phyloP scores from a whole-genome alignment of 2,888 invertebrate genomes.

The Leptinotarsa rubiginosa region DNA sequence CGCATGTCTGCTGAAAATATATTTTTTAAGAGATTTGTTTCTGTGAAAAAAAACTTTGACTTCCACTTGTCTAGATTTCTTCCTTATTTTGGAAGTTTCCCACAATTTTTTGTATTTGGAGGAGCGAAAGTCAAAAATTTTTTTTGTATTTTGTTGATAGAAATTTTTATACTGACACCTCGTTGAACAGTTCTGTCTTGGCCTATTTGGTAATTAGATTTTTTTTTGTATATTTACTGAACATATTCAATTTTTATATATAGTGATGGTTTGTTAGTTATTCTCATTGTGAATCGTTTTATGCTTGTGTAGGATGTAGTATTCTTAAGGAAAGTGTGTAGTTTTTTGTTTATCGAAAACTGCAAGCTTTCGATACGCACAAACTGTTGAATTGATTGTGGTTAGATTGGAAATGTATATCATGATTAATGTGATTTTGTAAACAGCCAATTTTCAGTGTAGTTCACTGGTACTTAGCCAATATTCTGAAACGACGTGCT shows the following conservation, averaged over 20 bases:
- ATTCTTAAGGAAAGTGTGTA: not conserved
- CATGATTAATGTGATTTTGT: not conserved
- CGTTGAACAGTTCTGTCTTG: not conserved
- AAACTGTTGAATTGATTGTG: constrained; percentile 8
- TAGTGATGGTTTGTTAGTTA: constrained; percentile 7
- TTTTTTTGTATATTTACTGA: constrained; percentile 6
- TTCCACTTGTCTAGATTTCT: too few species aligned
- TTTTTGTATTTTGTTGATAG: not conserved
- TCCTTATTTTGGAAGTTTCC: too few species aligned
- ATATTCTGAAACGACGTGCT: not conserved
- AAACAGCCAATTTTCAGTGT: constrained; percentile 5
- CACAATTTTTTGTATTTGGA: too few species aligned
- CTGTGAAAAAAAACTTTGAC: too few species aligned
- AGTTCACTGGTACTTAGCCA: not conserved
- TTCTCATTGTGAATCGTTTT: not conserved
- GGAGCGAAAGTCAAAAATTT: too few species aligned
- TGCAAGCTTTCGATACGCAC: not conserved
- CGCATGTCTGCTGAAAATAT: too few species aligned
- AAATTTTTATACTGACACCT: not conserved
- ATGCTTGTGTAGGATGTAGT: not conserved
- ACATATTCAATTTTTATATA: not conserved
- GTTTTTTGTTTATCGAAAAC: not conserved
- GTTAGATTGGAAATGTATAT: constrained; percentile 14
- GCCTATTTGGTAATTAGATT: not conserved
- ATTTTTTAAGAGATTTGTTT: too few species aligned